Percentiles rank a stretch among this genome's conserved stretches.
Conservation (phyloP, 2,888 invertebrate species). For the Monoplex corrugatus region DNA sequence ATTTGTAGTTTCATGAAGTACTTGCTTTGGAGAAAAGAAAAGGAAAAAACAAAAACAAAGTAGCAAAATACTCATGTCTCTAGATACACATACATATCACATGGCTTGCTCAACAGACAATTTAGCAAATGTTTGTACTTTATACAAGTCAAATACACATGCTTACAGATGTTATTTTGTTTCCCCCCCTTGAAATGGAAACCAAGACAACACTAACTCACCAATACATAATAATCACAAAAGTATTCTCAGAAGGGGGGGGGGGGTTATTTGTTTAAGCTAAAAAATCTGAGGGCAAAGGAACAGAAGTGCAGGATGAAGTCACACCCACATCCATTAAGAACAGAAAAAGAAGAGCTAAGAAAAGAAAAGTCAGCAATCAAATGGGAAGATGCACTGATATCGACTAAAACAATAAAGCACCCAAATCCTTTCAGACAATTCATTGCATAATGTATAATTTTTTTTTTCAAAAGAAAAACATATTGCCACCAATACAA, state of each 20-base stretch:
- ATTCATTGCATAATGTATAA: slow-evolving; percentile 49
- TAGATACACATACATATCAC: slow-evolving; percentile 33
- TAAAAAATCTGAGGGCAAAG: neutral
- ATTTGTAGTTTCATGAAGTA: slow-evolving; percentile 3
- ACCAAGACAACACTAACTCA: slow-evolving; percentile 12
- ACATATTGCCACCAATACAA: slow-evolving; percentile 32
- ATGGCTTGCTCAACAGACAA: slow-evolving; percentile 41
- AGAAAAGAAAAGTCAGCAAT: neutral
- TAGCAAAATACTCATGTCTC: slow-evolving; percentile 34
- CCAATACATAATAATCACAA: slow-evolving; percentile 21
- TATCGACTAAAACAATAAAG: neutral
- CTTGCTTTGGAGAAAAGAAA: neutral
- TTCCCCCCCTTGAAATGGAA: neutral
- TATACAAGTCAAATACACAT: slow-evolving; percentile 30
- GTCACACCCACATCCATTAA: neutral
- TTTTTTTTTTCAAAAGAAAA: slow-evolving; percentile 12
- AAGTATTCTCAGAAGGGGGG: neutral
- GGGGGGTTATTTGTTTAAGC: neutral
- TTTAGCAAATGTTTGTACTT: slow-evolving; percentile 38
- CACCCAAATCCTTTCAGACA: slow-evolving; percentile 40
- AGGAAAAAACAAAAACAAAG: neutral
- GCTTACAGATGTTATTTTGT: neutral
- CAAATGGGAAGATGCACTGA: neutral
- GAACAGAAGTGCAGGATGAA: neutral
- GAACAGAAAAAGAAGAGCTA: neutral